phyloP scores from a whole-genome alignment of 2,888 invertebrate species.

The Germaria angustata region DNA sequence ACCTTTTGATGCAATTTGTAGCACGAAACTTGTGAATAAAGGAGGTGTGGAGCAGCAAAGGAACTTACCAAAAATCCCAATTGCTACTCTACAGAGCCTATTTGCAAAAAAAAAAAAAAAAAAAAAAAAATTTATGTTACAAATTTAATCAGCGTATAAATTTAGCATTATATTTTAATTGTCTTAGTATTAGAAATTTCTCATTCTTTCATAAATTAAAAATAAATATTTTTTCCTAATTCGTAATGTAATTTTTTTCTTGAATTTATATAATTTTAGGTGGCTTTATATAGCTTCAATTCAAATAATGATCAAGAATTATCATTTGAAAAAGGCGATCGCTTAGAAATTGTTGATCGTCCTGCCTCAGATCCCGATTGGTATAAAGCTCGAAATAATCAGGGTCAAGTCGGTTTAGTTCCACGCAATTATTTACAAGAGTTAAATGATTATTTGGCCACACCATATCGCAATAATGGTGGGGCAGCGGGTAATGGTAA shows the following conservation, averaged over 20 bases:
- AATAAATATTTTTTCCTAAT: no score
- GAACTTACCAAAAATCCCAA: no score
- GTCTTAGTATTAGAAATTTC: no score
- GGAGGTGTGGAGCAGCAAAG: no score
- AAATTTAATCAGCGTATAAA: no score
- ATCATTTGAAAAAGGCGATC: constrained; percentile 97
- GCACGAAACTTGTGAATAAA: no score
- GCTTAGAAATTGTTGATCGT: constrained; percentile 96
- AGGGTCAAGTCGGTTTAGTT: constrained; percentile 96
- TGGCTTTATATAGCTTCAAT: constrained; percentile 95
- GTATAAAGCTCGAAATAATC: constrained; percentile 95
- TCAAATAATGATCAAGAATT: constrained; percentile 97
- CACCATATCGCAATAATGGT: constrained; percentile 85
- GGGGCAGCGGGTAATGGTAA: constrained; percentile 80
- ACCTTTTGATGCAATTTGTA: no score
- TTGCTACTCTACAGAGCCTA: no score
- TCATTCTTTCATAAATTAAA: no score
- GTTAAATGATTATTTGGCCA: constrained; percentile 92
- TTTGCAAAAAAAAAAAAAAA: no score
- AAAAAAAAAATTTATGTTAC: no score
- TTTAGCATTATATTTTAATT: no score
- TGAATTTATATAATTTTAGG: constrained; percentile 77
- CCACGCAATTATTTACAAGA: constrained; percentile 97
- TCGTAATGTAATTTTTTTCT: background rate
- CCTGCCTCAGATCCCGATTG: constrained; percentile 99